These are phyloP conservation scores for Drosophila atripex DNA, from an alignment of 2,888 invertebrate species.

Conservation along the genomic window DNA sequence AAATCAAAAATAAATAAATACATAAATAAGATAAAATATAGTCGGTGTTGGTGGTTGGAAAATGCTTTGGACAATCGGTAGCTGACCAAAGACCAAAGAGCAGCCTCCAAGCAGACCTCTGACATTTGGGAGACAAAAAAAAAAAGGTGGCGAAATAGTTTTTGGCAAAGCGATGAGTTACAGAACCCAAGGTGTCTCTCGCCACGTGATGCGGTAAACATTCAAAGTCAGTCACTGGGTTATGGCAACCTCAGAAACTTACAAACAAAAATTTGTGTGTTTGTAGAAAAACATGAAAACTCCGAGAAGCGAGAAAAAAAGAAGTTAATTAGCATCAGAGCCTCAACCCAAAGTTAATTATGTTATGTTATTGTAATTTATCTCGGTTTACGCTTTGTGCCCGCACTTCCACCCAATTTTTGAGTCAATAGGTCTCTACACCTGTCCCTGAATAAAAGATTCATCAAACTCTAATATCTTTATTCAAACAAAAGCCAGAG, in stretches of 20 bases:
- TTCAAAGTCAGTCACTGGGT: constrained; percentile 71
- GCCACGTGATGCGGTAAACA: constrained; percentile 47
- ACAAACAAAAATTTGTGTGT: constrained; percentile 13
- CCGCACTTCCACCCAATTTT: constrained; percentile 64
- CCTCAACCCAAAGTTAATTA: constrained; percentile 57
- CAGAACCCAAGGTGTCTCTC: constrained; percentile 54
- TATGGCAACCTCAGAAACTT: constrained; percentile 49
- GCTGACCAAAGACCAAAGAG: constrained; percentile 40
- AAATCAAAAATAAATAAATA: constrained; percentile 3
- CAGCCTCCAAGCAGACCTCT: constrained; percentile 43
- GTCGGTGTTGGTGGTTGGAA: constrained; percentile 44
- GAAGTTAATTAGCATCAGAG: constrained; percentile 66
- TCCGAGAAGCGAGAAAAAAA: constrained; percentile 24
- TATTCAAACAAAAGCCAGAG: background rate
- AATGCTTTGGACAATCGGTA: constrained; percentile 65
- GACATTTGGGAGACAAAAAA: constrained; percentile 50
- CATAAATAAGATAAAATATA: constrained; percentile 24
- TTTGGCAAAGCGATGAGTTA: constrained; percentile 36
- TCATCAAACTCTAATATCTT: background rate
- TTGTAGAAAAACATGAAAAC: background rate
- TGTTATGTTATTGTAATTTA: constrained; percentile 68
- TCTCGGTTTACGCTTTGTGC: constrained; percentile 71
- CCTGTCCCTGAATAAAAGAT: constrained; percentile 18
- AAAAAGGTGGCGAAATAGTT: constrained; percentile 54
- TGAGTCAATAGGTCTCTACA: constrained; percentile 18